Base-by-base conservation (phyloP, 2,888 invertebrate species). In the Timema podura region DNA sequence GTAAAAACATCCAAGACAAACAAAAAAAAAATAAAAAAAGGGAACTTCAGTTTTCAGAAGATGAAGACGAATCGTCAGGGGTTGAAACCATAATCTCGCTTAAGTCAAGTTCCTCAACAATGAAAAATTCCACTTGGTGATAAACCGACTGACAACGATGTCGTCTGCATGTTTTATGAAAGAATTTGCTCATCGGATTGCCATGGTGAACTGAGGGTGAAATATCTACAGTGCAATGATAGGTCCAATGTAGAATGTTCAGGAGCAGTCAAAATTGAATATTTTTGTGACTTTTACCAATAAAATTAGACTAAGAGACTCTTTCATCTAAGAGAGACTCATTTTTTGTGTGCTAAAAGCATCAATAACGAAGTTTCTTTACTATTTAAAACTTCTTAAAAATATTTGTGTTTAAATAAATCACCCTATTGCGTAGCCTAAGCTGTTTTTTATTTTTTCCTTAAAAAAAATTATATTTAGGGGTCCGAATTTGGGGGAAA, bases 231-330 rank as follows among this genome's bases (percentile, higher is more conserved):
- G 59, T 59, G 59, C 11, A 9, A 44, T 59, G 15, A 59, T 11
- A 44, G 59, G 59, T 16, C 59, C 59, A 16, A 59, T 59, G 59
- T 59, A 15, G 59, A 59, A 44, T 16, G 15, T 59, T 59, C 59
- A 59, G 59, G 59, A 5, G 59, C 44, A 5, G 59, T 44, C 6
- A 59, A 59, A 59, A 44, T 44, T 44, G 5, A 59, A 15, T 59
- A 15, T 59, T 8, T 59, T 11, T 59, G 59, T 59, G 59, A 59
- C 44, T 59, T 59, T 15, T 59, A 44, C 44, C 30, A 16, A 59
- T 59, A 59, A 54, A n/a, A n/a, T n/a, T n/a, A n/a, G n/a, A n/a
- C n/a, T n/a, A n/a, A n/a, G n/a, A n/a, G n/a, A n/a, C n/a, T n/a
- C n/a, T n/a, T n/a, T n/a, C n/a, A n/a, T n/a, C n/a, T n/a, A n/a